A percentile compares a stretch with the other conserved stretches of the same genome.
Evolutionary conservation across 1,140 invertebrate species (phyloP).

Genomic region (Schlechtendalia chinensis): DNA sequence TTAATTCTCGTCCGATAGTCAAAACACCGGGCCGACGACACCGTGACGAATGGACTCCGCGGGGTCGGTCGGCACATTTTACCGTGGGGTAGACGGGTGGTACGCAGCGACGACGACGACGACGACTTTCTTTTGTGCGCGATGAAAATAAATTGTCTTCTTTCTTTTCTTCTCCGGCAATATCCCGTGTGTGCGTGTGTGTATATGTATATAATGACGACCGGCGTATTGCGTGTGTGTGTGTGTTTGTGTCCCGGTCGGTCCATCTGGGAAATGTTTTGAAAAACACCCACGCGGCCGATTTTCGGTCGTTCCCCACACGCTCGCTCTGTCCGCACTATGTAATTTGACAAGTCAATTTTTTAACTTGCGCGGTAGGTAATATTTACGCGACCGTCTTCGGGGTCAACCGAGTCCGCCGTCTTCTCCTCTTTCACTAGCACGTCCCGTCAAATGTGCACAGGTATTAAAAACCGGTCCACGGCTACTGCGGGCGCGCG

Average conservation of each 20-base stretch:
- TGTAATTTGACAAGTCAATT: background rate
- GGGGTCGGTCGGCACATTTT: background rate
- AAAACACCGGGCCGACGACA: background rate
- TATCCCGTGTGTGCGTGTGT: background rate
- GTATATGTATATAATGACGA: no score
- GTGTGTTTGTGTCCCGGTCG: background rate
- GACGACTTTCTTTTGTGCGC: background rate
- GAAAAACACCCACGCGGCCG: background rate
- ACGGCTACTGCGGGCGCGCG: background rate
- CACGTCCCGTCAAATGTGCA: no score
- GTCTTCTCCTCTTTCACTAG: no score
- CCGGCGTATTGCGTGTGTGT: background rate
- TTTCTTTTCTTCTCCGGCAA: background rate
- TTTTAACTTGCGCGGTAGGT: no score
- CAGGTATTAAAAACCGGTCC: background rate
- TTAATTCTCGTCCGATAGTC: slow-evolving; percentile 16
- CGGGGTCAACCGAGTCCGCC: background rate
- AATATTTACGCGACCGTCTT: no score
- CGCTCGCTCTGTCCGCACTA: no score
- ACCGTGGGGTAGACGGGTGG: no score
- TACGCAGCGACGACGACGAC: background rate
- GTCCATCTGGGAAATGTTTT: slow-evolving; percentile 3
- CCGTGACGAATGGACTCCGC: background rate
- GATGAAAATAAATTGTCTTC: background rate
- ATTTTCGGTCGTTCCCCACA: slow-evolving; percentile 2